Base-by-base conservation (phyloP, 2,888 invertebrate genomes). In the Lepetodrilus schrolli region DNA sequence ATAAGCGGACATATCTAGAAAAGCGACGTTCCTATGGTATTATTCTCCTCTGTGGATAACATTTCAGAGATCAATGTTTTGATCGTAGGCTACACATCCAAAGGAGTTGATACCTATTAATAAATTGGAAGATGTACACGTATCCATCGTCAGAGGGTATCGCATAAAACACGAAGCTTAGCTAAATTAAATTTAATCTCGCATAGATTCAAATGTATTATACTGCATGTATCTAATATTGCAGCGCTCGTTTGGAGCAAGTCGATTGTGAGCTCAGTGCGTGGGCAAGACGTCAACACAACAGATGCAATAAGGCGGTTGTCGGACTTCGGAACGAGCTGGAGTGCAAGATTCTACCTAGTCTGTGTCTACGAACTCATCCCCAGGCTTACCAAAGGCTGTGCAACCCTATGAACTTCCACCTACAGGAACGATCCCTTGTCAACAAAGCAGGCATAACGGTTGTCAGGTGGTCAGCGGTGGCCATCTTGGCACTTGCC, bases 201-300 rank as follows among this genome's bases (percentile, higher is more conserved):
- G n/a, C n/a, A n/a, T n/a, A n/a, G n/a, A n/a, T n/a, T n/a, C n/a
- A n/a, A n/a, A n/a, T n/a, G 13, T 10, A 38, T 38, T 38, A 8
- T 10, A 38, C 5, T 38, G 5, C 5, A 38, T 38, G 7, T 10
- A 38, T 47, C 17, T 36, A 21, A 23, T 7, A 21, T 68, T 43
- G 13, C 72, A 80, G 80, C 73, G 73, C 73, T 70, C 78, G 78
- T 17, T 74, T 80, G 43, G 75, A 77, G 50, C 75, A 75, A 4
- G 70, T 77, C 17, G 77, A 80, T 43, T 80, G 80, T 36, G 80
- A 78, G 71, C 74, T 74, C 74, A 51, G 75, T 1, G 80, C 80
- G 2, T 78, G 75, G 75, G 72, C 78, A 10, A 38, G 77, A n/a
- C 78, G 76, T 43, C 78, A 78, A 50, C 75, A 80, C 72, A 50